These are phyloP conservation scores for Siderastrea radians DNA, from an alignment of 92 coral and sea anemone species.

Conservation along the genomic window DNA sequence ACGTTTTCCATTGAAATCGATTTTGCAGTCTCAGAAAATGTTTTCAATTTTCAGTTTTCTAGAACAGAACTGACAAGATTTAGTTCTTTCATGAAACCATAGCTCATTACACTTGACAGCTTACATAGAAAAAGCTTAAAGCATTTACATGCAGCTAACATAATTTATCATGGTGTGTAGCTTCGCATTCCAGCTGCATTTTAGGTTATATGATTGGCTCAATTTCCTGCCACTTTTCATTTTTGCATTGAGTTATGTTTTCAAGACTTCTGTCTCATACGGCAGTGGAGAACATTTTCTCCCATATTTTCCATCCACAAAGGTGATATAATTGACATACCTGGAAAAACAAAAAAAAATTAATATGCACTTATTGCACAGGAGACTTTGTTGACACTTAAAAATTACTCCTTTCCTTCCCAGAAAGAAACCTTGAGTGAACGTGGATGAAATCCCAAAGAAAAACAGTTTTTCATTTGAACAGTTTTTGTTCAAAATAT, in stretches of 20 bases:
- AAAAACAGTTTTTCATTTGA: background rate
- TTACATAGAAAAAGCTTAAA: no score
- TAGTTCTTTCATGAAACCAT: no score
- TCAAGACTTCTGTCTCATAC: slow-evolving; percentile 36
- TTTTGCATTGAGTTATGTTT: background rate
- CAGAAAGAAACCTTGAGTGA: no score
- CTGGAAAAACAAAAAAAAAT: slow-evolving; percentile 50
- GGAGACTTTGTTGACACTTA: background rate
- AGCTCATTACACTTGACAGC: no score
- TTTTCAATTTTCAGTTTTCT: no score
- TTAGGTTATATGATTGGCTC: background rate
- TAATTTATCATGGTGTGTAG: no score
- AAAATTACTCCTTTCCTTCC: no score
- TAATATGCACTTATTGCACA: background rate
- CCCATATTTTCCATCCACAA: slow-evolving; percentile 98
- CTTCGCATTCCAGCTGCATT: background rate
- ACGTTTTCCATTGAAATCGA: no score
- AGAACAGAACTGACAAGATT: no score
- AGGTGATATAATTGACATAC: slow-evolving; percentile 91
- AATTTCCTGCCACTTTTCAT: background rate
- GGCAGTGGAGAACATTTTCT: slow-evolving; percentile 86
- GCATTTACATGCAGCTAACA: no score
- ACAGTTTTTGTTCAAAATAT: background rate
- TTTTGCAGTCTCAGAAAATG: no score
- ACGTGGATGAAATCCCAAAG: no score